Conservation (phyloP, 2,888 invertebrate species). For the Trypoxylon attenuatum region DNA sequence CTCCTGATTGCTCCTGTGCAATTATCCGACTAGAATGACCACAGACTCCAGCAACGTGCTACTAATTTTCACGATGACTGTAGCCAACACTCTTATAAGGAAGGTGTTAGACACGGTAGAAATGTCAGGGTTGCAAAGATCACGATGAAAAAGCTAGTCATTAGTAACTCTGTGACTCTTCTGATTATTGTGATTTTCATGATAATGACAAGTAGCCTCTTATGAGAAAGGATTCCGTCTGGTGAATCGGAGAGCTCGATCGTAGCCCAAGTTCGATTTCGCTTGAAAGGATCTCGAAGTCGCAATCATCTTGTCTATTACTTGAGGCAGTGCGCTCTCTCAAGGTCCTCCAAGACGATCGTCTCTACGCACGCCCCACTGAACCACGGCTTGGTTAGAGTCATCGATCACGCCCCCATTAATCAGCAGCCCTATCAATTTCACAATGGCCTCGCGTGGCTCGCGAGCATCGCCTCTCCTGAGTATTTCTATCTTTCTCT, state of each 20-base stretch:
- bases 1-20: constrained; percentile 15
- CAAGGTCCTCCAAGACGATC: not conserved
- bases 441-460: constrained; percentile 8
- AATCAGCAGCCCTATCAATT: constrained; percentile 36
- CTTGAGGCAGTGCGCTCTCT: no score
- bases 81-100: no score
- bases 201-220: no score
- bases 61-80: no score
- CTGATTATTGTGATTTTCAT: constrained; percentile 16
- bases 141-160: no score
- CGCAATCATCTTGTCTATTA: not conserved
- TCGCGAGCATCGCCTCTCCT: not conserved
- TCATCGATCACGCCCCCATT: constrained; percentile 28
- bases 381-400: constrained; percentile 12
- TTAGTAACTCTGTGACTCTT: no score
- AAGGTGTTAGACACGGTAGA: no score
- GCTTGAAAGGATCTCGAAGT: constrained; percentile 2
- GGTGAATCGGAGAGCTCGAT: not conserved
- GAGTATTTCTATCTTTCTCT: not conserved
- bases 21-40: no score
- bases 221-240: no score
- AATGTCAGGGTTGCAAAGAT: no score
- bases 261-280: not conserved
- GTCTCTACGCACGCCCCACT: not conserved
- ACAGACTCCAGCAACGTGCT: no score